phyloP scores from a whole-genome alignment of 2,797 vertebrate species.

The Pseudocheirus occidentalis region DNA sequence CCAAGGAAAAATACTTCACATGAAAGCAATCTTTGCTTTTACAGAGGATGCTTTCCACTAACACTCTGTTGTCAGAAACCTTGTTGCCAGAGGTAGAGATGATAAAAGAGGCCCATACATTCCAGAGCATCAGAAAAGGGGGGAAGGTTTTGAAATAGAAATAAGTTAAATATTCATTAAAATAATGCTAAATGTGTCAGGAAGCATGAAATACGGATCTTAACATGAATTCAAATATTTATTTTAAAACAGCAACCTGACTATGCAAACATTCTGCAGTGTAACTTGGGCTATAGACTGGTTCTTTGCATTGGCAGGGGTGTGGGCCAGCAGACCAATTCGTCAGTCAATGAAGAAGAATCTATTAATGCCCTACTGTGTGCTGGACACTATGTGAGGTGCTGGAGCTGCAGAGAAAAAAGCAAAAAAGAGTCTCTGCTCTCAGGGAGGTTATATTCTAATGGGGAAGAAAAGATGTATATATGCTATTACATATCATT shows the following conservation, averaged over 20 bases:
- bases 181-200: background rate
- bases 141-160: background rate
- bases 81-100: background rate
- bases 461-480: background rate
- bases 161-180: slow-evolving; percentile 2
- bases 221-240: background rate
- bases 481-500: too few species aligned
- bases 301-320: background rate
- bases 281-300: background rate
- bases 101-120: background rate
- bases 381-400: background rate
- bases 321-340: background rate
- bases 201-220: background rate
- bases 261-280: background rate
- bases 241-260: background rate
- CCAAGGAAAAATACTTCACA: background rate
- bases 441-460: background rate
- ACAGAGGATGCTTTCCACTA: background rate
- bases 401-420: background rate
- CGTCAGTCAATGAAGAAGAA: background rate
- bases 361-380: background rate
- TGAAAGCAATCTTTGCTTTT: background rate
- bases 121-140: background rate
- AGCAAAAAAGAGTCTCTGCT: background rate
- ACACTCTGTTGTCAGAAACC: background rate